Conservation (phyloP, 1,140 invertebrate genomes). For the Lepidurus packardi region DNA sequence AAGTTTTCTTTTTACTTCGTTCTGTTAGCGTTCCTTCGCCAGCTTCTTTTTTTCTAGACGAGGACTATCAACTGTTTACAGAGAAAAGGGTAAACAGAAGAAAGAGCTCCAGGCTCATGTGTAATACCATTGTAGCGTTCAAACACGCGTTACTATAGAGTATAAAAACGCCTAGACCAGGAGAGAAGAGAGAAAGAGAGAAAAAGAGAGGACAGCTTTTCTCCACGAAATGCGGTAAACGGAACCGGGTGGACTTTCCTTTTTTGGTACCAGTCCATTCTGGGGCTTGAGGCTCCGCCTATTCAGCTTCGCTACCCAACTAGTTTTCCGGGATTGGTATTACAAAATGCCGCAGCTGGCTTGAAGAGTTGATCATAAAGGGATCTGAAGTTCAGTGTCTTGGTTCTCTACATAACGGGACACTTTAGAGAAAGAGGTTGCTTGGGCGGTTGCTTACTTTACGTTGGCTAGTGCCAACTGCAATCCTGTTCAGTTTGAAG, state of each 20-base stretch:
- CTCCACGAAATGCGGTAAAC: not conserved
- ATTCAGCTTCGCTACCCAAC: not conserved
- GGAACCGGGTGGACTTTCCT: not conserved
- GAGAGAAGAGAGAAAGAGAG: not conserved
- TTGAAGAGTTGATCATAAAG: not conserved
- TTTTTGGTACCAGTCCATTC: conserved; percentile 9
- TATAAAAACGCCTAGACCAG: not conserved
- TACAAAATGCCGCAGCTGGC: not conserved
- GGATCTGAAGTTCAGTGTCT: not conserved
- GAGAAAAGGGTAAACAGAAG: not conserved
- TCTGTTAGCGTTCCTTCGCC: not conserved
- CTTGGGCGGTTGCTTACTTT: not conserved
- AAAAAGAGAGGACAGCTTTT: not conserved
- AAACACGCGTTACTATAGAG: not conserved
- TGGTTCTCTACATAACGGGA: conserved; percentile 13
- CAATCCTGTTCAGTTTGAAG: not conserved
- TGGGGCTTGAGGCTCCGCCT: not conserved
- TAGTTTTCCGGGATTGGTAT: conserved; percentile 16
- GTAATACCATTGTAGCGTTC: not conserved
- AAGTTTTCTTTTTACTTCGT: not conserved
- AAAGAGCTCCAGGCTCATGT: not conserved
- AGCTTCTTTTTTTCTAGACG: not conserved
- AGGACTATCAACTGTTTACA: not conserved
- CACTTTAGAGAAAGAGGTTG: not conserved
- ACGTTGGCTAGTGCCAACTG: not conserved